Evolutionary conservation across 1,140 invertebrate genomes (phyloP).

Genomic region (Brachionus sp.): DNA sequence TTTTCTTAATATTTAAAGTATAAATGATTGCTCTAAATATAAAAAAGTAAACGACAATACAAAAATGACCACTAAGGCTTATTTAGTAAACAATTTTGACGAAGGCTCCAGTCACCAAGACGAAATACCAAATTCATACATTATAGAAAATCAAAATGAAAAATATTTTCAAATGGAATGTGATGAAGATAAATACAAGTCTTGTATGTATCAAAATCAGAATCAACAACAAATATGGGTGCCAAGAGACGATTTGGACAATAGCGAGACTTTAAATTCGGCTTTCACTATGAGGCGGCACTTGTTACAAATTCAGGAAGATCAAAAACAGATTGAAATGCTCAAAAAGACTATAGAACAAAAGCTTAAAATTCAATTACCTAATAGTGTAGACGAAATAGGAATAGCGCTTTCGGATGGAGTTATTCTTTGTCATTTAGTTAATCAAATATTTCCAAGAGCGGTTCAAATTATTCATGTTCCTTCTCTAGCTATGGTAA

Average conservation of each 20-base stretch:
- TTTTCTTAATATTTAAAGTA: neutral
- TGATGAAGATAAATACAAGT: neutral
- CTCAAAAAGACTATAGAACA: slow-evolving; percentile 65
- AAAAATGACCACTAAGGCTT: neutral
- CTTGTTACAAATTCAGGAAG: slow-evolving; percentile 81
- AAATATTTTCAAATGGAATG: neutral
- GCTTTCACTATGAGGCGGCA: slow-evolving; percentile 86
- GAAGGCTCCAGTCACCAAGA: neutral
- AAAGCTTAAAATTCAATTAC: slow-evolving; percentile 7
- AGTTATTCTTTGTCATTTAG: slow-evolving; percentile 85
- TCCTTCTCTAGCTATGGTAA: slow-evolving; percentile 79
- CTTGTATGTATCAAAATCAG: neutral
- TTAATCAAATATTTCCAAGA: slow-evolving; percentile 81
- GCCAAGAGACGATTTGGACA: neutral
- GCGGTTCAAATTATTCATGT: slow-evolving; percentile 88
- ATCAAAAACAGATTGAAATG: slow-evolving; percentile 77
- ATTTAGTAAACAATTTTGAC: neutral
- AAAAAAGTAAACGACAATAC: neutral
- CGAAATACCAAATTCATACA: neutral
- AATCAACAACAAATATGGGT: slow-evolving; percentile 17
- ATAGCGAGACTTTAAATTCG: slow-evolving; percentile 62
- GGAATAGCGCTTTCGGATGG: slow-evolving; percentile 81
- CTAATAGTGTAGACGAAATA: slow-evolving; percentile 66
- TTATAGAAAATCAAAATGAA: neutral
- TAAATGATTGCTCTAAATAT: neutral